A percentile compares a stretch with the other conserved stretches of the same genome.
phyloP scores from a whole-genome alignment of 1,140 invertebrate genomes.

The Habropoda laboriosa region DNA sequence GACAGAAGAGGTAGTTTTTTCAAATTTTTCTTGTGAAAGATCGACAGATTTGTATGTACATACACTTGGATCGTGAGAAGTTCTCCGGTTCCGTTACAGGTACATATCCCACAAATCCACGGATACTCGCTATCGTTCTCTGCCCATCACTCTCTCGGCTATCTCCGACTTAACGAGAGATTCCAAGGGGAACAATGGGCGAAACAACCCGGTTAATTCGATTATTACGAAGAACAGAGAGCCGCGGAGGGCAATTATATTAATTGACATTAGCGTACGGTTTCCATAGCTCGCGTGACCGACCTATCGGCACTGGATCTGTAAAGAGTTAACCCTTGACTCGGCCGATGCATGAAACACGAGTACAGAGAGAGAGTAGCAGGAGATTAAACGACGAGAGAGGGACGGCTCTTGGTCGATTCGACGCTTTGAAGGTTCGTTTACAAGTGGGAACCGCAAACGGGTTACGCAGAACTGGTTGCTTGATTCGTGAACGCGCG shows the following conservation, averaged over 20 bases:
- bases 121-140: background rate
- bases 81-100: background rate
- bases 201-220: constrained; percentile 1
- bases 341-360: constrained; percentile 42
- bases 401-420: constrained; percentile 15
- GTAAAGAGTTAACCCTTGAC: constrained; percentile 42
- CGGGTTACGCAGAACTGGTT: constrained; percentile 32
- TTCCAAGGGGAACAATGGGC: background rate
- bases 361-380: constrained; percentile 12
- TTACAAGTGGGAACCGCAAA: constrained; percentile 37
- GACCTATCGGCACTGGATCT: constrained; percentile 42
- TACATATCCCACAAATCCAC: background rate
- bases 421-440: constrained; percentile 35
- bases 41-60: background rate
- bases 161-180: constrained; percentile 13
- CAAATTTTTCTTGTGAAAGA: no score
- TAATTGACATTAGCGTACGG: constrained; percentile 47
- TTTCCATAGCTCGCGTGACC: constrained; percentile 45
- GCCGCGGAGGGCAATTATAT: constrained; percentile 35
- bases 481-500: constrained; percentile 45
- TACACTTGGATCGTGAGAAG: background rate
- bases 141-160: background rate
- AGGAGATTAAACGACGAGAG: constrained; percentile 40
- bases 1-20: no score
- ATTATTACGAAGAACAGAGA: constrained; percentile 35